phyloP scores from a whole-genome alignment of 2,797 vertebrate species.

The Smutsia temminckii region DNA sequence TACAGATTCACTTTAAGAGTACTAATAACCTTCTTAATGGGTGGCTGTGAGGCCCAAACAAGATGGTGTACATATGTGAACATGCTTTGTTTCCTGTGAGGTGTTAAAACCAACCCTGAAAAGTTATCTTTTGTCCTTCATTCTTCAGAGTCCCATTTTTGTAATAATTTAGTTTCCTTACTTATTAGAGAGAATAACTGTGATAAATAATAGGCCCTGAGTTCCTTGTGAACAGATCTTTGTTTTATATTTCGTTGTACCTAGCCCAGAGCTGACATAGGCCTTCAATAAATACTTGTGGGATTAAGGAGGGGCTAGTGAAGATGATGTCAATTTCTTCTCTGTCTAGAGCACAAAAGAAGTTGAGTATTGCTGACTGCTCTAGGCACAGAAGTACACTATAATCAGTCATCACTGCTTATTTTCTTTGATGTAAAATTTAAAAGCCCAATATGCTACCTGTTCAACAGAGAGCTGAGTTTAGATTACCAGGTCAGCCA shows the following conservation, averaged over 20 bases:
- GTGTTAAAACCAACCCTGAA: not conserved
- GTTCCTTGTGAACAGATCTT: constrained; percentile 4
- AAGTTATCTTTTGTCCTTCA: not conserved
- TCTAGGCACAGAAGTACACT: not conserved
- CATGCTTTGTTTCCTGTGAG: not conserved
- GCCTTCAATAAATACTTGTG: not conserved
- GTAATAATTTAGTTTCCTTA: not conserved
- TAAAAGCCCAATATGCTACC: not conserved
- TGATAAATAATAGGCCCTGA: not conserved
- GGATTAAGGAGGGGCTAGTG: not conserved
- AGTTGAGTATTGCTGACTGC: not conserved
- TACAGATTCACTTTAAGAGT: not conserved
- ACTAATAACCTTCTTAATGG: not conserved
- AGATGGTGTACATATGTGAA: not conserved
- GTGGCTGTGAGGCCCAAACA: not conserved
- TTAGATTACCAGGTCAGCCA: not conserved
- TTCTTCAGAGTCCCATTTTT: constrained; percentile 26
- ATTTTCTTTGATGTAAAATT: constrained; percentile 24
- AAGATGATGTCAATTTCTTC: not conserved
- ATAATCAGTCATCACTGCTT: not conserved
- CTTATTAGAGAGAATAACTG: constrained; percentile 11
- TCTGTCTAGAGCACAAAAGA: not conserved
- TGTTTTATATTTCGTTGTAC: not conserved
- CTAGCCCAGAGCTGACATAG: not conserved
- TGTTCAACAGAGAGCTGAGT: constrained; percentile 3